Conservation (phyloP, 2,113 vertebrate genomes). For the Odocoileus virginianus region DNA sequence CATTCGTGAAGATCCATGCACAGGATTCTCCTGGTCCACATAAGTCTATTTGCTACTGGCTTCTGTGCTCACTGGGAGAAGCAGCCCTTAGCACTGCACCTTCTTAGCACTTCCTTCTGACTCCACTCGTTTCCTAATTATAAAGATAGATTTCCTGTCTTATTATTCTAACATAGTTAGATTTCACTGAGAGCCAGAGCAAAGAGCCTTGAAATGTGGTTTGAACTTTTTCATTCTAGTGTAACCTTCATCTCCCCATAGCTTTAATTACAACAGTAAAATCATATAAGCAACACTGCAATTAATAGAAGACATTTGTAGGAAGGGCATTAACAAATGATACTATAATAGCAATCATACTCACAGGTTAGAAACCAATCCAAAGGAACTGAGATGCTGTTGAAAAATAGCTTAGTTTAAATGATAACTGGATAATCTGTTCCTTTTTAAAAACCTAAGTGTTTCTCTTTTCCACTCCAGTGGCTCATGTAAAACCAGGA, state of each 20-base stretch:
- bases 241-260: slow-evolving; percentile 16
- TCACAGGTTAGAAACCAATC: slow-evolving; percentile 6
- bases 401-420: slow-evolving; percentile 24
- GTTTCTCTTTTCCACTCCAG: neutral
- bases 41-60: neutral
- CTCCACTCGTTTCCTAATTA: slow-evolving; percentile 76
- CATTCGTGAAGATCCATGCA: neutral
- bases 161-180: slow-evolving; percentile 62
- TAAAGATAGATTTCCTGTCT: slow-evolving; percentile 74
- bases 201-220: slow-evolving; percentile 11
- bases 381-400: neutral
- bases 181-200: slow-evolving; percentile 64
- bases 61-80: neutral
- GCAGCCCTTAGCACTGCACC: neutral
- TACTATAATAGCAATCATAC: neutral
- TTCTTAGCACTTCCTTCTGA: slow-evolving; percentile 11
- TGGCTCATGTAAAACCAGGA: neutral
- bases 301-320: slow-evolving; percentile 41
- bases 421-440: neutral
- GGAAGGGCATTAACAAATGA: slow-evolving; percentile 43
- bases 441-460: neutral
- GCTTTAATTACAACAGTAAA: slow-evolving; percentile 55
- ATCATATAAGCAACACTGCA: neutral
- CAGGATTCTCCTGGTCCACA: neutral
- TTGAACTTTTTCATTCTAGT: slow-evolving; percentile 28